Percentiles rank a stretch among this genome's conserved stretches.
Evolutionary conservation across 2,113 vertebrate species (phyloP).

Genomic region (Aplodontia rufa): DNA sequence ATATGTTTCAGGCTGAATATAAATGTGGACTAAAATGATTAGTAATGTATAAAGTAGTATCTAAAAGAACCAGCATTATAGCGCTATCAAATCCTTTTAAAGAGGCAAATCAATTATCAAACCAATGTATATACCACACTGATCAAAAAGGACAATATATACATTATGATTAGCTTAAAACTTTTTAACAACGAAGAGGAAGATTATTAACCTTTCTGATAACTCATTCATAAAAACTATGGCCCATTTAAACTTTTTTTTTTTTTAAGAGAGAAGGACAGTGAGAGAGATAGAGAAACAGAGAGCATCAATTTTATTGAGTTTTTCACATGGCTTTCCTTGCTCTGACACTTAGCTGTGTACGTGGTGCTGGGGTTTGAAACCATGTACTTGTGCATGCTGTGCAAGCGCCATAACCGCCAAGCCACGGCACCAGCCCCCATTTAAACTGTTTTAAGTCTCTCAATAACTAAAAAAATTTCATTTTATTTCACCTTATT

Average conservation of each 20-base stretch:
- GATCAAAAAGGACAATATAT: conserved; percentile 18
- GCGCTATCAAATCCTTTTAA: neutral
- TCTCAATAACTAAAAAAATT: neutral
- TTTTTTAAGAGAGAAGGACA: too few relatives aligned
- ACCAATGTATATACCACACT: neutral
- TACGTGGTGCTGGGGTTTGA: too few relatives aligned
- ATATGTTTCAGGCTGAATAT: neutral
- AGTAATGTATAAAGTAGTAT: neutral
- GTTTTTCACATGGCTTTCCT: too few relatives aligned
- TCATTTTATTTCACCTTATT: neutral
- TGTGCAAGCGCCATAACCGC: too few relatives aligned
- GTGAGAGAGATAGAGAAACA: too few relatives aligned
- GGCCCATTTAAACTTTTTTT: conserved; percentile 21
- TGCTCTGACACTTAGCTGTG: too few relatives aligned
- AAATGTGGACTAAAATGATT: neutral
- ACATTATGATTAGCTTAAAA: neutral
- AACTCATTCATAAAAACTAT: conserved; percentile 24
- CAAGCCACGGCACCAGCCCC: too few relatives aligned
- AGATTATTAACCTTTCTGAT: neutral
- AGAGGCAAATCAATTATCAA: neutral
- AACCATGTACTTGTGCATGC: too few relatives aligned
- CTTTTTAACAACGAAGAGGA: neutral
- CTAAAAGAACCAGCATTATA: neutral
- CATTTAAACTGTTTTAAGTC: conserved; percentile 36
- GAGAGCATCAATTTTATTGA: too few relatives aligned